Conservation (phyloP, 2,888 invertebrate species). For the Chymomyza procnemis region DNA sequence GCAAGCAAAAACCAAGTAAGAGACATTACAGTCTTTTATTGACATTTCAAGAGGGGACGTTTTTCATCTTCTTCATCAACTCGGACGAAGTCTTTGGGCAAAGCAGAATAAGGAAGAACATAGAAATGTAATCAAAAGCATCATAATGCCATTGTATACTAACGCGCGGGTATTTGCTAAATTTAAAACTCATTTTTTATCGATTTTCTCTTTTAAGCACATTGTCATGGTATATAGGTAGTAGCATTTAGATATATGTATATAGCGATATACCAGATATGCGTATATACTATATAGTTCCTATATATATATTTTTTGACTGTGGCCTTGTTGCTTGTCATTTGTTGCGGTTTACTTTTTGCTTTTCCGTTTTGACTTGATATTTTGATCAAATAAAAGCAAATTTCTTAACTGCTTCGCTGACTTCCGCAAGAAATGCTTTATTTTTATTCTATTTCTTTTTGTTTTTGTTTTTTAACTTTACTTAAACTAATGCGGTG, state of each 20-base stretch:
- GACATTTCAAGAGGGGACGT: conserved; percentile 45
- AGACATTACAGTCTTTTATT: conserved; percentile 34
- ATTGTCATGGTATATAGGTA: neutral
- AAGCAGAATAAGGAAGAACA: neutral
- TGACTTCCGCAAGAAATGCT: conserved; percentile 13
- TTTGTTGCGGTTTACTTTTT: conserved; percentile 27
- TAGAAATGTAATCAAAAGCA: conserved; percentile 10
- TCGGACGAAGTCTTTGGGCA: conserved; percentile 16
- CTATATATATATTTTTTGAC: neutral
- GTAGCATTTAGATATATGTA: neutral
- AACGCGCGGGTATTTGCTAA: neutral
- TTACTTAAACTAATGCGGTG: neutral
- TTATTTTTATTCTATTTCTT: too few relatives aligned
- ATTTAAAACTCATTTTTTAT: conserved; percentile 25
- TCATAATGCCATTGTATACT: conserved; percentile 11
- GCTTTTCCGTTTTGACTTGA: conserved; percentile 12
- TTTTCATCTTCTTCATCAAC: neutral
- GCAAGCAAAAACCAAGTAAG: conserved; percentile 23
- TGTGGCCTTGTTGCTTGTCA: neutral
- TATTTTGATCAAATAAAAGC: conserved; percentile 25
- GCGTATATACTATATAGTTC: neutral
- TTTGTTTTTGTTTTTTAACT: too few relatives aligned
- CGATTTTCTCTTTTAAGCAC: conserved; percentile 34
- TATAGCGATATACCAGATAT: neutral
- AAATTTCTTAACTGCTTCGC: conserved; percentile 27